phyloP scores from a whole-genome alignment of 2,113 vertebrate species.

The Mugil cephalus region DNA sequence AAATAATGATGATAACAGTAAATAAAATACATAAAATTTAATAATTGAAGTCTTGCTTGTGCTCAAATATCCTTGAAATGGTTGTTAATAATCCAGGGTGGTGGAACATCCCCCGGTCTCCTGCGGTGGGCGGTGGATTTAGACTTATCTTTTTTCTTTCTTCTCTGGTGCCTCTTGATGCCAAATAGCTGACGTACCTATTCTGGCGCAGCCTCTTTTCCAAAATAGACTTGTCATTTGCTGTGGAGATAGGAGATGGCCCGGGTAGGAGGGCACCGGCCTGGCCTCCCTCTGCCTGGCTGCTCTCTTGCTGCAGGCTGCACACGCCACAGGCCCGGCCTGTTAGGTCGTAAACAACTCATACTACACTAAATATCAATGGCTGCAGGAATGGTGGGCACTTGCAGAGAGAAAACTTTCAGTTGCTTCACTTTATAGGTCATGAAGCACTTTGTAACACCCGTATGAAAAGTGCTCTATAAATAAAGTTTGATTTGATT shows the following conservation, averaged over 20 bases:
- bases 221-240: slow-evolving; percentile 94
- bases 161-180: slow-evolving; percentile 77
- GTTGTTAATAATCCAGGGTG: slow-evolving; percentile 77
- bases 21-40: too few species aligned
- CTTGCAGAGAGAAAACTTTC: not conserved
- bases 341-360: slow-evolving; percentile 17
- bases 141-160: slow-evolving; percentile 76
- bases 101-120: slow-evolving; percentile 78
- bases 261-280: slow-evolving; percentile 17
- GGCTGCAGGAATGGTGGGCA: too few species aligned
- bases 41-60: slow-evolving; percentile 41
- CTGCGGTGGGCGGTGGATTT: slow-evolving; percentile 69
- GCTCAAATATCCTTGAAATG: slow-evolving; percentile 68
- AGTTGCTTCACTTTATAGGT: not conserved
- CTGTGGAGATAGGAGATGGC: slow-evolving; percentile 73
- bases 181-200: slow-evolving; percentile 83
- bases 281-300: slow-evolving; percentile 30
- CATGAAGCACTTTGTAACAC: not conserved
- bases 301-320: slow-evolving; percentile 28
- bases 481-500: too few species aligned
- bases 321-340: not conserved
- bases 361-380: not conserved
- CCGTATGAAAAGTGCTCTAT: too few species aligned
- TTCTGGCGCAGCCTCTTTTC: slow-evolving; percentile 85
- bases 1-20: too few species aligned